Conservation (phyloP, 2,888 invertebrate genomes). For the Sipunculus nudus region DNA sequence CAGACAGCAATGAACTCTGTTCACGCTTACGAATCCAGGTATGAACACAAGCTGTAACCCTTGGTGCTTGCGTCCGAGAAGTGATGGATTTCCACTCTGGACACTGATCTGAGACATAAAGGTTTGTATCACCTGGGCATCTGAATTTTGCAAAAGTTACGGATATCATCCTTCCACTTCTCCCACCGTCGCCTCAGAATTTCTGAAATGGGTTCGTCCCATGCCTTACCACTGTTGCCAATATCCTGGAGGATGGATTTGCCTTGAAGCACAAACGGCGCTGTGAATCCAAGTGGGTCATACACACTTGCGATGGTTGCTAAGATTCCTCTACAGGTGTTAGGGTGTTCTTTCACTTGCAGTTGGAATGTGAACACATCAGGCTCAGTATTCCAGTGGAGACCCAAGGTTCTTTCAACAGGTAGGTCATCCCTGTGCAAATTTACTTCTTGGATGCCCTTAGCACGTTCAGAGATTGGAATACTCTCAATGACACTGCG, state of each 20-base stretch:
- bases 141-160: not conserved
- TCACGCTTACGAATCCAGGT: conserved; percentile 29
- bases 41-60: conserved; percentile 41
- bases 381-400: conserved; percentile 20
- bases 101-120: conserved; percentile 25
- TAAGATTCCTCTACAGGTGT: conserved; percentile 32
- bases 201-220: conserved; percentile 37
- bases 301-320: conserved; percentile 37
- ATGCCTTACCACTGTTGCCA: conserved; percentile 24
- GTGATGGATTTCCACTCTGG: conserved; percentile 31
- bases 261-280: conserved; percentile 33
- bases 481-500: conserved; percentile 31
- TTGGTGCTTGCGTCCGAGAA: conserved; percentile 38
- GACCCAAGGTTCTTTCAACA: conserved; percentile 18
- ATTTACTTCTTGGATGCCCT: conserved; percentile 18
- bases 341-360: conserved; percentile 19
- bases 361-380: conserved; percentile 13
- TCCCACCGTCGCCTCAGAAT: not conserved
- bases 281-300: conserved; percentile 42
- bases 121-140: conserved; percentile 25
- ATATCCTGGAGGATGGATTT: conserved; percentile 37
- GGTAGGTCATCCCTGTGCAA: conserved; percentile 19
- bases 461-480: conserved; percentile 24
- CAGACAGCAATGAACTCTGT: conserved; percentile 27
- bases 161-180: not conserved